Conservation (phyloP, 2,113 vertebrate species). For the Sterna hirundo region DNA sequence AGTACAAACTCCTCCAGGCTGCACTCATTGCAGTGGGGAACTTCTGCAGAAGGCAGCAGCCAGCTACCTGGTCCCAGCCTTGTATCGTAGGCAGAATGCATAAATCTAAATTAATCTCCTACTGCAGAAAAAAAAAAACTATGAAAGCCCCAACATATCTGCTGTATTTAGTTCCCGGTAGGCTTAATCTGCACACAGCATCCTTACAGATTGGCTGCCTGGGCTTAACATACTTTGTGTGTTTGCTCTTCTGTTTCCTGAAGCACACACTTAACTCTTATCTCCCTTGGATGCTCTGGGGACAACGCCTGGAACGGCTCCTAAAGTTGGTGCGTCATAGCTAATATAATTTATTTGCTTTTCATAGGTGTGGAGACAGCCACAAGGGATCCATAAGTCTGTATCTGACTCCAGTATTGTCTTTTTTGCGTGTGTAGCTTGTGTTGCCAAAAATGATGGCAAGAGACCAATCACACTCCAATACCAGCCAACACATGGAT, state of each 20-base stretch:
- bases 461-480: background rate
- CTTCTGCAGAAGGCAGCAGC: background rate
- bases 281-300: background rate
- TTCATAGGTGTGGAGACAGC: slow-evolving; percentile 11
- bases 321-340: background rate
- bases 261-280: background rate
- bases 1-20: background rate
- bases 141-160: background rate
- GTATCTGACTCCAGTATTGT: background rate
- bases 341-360: background rate
- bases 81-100: too few species aligned
- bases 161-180: background rate
- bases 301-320: background rate
- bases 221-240: background rate
- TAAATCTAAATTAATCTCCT: background rate
- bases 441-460: background rate
- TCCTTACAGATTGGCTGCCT: background rate
- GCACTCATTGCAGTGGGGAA: background rate
- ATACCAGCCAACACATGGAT: background rate
- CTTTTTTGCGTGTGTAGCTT: background rate
- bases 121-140: background rate
- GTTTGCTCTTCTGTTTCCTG: background rate
- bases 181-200: background rate
- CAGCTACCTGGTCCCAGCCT: background rate
- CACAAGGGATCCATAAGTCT: background rate